These are phyloP conservation scores for Bostrychus sinensis DNA, from an alignment of 2,113 vertebrate genomes.

Conservation along the genomic window DNA sequence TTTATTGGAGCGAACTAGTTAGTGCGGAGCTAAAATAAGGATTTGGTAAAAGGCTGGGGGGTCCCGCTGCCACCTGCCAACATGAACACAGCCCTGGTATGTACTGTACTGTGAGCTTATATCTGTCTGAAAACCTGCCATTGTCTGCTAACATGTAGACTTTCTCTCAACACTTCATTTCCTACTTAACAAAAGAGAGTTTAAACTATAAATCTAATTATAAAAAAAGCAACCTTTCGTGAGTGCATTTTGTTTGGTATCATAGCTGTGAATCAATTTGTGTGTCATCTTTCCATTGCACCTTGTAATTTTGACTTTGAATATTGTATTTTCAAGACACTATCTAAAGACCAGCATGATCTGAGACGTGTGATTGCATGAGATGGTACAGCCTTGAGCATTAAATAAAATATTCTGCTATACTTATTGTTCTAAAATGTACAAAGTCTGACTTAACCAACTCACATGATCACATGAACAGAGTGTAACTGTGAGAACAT, in stretches of 20 bases:
- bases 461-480: too few relatives aligned
- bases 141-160: conserved; percentile 8
- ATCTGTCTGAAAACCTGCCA: neutral
- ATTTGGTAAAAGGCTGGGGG: conserved; percentile 56
- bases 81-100: conserved; percentile 19
- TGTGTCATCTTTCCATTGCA: neutral
- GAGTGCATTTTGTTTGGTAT: neutral
- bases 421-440: too few relatives aligned
- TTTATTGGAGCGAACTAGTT: conserved; percentile 78
- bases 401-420: too few relatives aligned
- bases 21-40: conserved; percentile 76
- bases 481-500: too few relatives aligned
- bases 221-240: neutral
- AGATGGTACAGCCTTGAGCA: too few relatives aligned
- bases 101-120: conserved; percentile 25
- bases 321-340: neutral
- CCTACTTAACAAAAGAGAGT: conserved; percentile 1
- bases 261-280: neutral
- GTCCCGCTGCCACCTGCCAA: conserved; percentile 55
- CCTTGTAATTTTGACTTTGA: neutral
- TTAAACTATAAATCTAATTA: conserved; percentile 9
- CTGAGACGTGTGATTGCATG: neutral
- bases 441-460: too few relatives aligned
- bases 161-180: neutral
- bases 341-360: too few relatives aligned